phyloP scores from a whole-genome alignment of 2,797 vertebrate species.

The Gymnodraco acuticeps region DNA sequence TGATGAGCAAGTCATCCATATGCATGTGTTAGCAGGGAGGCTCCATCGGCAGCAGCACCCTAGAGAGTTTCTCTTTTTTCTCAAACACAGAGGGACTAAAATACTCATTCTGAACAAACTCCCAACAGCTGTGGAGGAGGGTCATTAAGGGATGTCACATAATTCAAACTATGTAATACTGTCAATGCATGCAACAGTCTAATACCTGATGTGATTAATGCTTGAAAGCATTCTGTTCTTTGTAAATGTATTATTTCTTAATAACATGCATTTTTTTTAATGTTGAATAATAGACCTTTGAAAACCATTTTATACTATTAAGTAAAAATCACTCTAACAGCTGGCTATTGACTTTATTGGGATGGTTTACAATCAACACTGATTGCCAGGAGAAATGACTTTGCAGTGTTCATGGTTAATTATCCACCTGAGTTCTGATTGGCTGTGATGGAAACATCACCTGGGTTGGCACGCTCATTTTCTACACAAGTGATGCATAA shows the following conservation, averaged over 20 bases:
- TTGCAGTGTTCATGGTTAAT: no score
- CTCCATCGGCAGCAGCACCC: constrained; percentile 23
- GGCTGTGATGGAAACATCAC: no score
- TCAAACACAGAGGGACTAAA: constrained; percentile 37
- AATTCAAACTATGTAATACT: not conserved
- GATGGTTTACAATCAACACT: no score
- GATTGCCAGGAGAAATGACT: no score
- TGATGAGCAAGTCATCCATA: constrained; percentile 62
- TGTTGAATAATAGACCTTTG: not conserved
- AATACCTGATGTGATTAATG: not conserved
- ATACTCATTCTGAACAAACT: constrained; percentile 35
- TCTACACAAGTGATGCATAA: no score
- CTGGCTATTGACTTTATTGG: no score
- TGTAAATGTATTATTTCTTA: not conserved
- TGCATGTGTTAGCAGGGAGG: constrained; percentile 50
- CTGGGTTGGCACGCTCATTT: no score
- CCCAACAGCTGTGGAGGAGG: not conserved
- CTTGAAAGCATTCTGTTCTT: not conserved
- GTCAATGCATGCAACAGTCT: not conserved
- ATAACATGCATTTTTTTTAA: not conserved
- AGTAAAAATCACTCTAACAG: no score
- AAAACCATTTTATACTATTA: not conserved
- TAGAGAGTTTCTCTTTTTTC: constrained; percentile 34
- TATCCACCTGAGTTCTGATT: no score
- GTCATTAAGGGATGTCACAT: constrained; percentile 9